Base-by-base conservation (phyloP, 1,140 invertebrate species). In the Ooceraea biroi region DNA sequence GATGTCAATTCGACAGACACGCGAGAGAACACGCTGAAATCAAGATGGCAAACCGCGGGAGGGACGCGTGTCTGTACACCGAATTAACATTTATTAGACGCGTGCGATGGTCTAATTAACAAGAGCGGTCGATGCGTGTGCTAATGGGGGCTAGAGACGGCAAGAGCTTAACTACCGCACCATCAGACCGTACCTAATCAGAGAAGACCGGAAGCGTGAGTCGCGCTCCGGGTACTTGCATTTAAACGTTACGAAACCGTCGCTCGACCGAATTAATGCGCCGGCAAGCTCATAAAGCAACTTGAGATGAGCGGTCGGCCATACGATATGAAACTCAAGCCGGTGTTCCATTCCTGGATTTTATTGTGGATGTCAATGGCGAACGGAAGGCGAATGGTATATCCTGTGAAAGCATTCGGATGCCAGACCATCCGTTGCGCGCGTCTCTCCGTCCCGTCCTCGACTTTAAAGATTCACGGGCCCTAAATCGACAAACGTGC, bases 251-350 rank as follows among this genome's bases (percentile, higher is more conserved):
- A 73, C 50, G 19, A 80, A 86, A 82, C 57, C 71, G 65, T 82
- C 88, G 72, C n/a, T 60, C 63, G 30, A 19, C 46, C 82, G 76
- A 82, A 86, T 89, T 89, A 89, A 88, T 82, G 82, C 85, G 27
- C 55, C 61, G n/a, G 19, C 25, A 11, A 60, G 82, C 76, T 87
- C 80, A 73, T 87, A 87, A 89, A 85, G 65, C 82, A 76, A 82
- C 60, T 82, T 22, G 76, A 48, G 86, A 84, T 46, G 77, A 77
- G 50, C 58, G 71, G 41, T 60, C 68, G 76, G 22, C 48, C 60
- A 27, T 80, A 50, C 30, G 83, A 88, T 85, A 80, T 65, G 84
- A 85, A 78, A 61, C 60, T 76, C 66, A 10, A 19, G 65, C 48
- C 36, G 57, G 74, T 84, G 85, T 85, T 89, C 87, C 85, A 58